Conservation (phyloP, 2,113 vertebrate species). For the Poeciliopsis turrubarensis region DNA sequence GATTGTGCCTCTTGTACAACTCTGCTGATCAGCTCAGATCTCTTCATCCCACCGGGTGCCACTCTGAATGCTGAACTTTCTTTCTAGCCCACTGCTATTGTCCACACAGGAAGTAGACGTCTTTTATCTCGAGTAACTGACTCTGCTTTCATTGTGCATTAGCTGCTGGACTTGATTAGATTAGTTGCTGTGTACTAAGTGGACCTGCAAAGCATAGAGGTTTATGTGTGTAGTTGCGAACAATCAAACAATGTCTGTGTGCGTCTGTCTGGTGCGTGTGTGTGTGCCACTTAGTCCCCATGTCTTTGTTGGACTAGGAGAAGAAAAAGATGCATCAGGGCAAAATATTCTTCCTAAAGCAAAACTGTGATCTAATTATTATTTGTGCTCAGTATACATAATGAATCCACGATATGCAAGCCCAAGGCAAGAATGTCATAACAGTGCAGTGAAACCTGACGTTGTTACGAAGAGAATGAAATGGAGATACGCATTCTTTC, state of each 20-base stretch:
- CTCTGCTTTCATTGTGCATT: constrained; percentile 73
- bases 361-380: constrained; percentile 14
- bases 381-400: constrained; percentile 9
- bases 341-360: constrained; percentile 17
- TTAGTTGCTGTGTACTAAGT: constrained; percentile 66
- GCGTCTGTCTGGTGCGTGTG: not conserved
- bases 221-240: constrained; percentile 48
- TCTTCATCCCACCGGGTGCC: constrained; percentile 29
- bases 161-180: constrained; percentile 68
- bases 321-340: constrained; percentile 22
- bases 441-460: constrained; percentile 21
- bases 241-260: not conserved
- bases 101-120: constrained; percentile 47
- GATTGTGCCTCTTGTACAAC: not conserved
- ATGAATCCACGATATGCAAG: not conserved
- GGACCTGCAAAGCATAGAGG: constrained; percentile 62
- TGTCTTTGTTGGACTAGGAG: not conserved
- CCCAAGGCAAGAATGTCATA: constrained; percentile 11
- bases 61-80: constrained; percentile 52
- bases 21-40: constrained; percentile 29
- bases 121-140: constrained; percentile 54
- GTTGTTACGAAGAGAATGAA: constrained; percentile 9
- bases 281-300: not conserved
- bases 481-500: not conserved
- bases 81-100: constrained; percentile 12